Evolutionary conservation across 2,888 invertebrate species (phyloP).

Genomic region (Aspidiotus rigidus): DNA sequence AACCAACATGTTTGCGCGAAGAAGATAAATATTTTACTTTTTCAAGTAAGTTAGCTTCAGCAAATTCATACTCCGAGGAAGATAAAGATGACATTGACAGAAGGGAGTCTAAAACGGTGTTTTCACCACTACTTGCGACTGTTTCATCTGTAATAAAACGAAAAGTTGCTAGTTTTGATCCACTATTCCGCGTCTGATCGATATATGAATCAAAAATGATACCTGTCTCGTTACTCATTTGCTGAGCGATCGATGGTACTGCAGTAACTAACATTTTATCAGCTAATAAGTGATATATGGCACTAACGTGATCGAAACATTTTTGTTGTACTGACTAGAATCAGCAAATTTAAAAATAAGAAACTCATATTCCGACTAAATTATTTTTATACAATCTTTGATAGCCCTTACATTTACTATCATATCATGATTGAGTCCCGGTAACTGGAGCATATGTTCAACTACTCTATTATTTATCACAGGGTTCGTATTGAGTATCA

Average conservation of each 20-base stretch:
- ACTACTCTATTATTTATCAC: slow-evolving; percentile 58
- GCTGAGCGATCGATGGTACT: background rate
- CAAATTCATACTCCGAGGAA: slow-evolving; percentile 27
- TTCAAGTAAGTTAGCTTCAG: slow-evolving; percentile 25
- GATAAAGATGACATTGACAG: slow-evolving; percentile 28
- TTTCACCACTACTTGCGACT: slow-evolving; percentile 15
- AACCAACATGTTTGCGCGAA: background rate
- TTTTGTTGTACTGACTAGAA: slow-evolving; percentile 68
- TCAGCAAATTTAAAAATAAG: background rate
- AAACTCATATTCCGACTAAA: background rate
- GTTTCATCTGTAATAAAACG: too few species aligned
- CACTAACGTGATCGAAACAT: slow-evolving; percentile 85
- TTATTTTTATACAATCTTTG: background rate
- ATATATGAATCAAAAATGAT: background rate
- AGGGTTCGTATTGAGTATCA: slow-evolving; percentile 34
- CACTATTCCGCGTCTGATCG: too few species aligned
- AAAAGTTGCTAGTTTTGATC: too few species aligned
- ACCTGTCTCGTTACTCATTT: background rate
- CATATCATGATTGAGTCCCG: slow-evolving; percentile 62
- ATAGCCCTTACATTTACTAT: slow-evolving; percentile 52
- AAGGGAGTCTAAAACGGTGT: slow-evolving; percentile 18
- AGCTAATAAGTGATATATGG: slow-evolving; percentile 81
- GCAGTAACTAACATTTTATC: slow-evolving; percentile 58
- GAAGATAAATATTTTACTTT: slow-evolving; percentile 7
- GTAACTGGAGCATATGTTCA: slow-evolving; percentile 71